phyloP scores from a whole-genome alignment of 2,888 invertebrate species.

The Sarcophaga caerulescens region DNA sequence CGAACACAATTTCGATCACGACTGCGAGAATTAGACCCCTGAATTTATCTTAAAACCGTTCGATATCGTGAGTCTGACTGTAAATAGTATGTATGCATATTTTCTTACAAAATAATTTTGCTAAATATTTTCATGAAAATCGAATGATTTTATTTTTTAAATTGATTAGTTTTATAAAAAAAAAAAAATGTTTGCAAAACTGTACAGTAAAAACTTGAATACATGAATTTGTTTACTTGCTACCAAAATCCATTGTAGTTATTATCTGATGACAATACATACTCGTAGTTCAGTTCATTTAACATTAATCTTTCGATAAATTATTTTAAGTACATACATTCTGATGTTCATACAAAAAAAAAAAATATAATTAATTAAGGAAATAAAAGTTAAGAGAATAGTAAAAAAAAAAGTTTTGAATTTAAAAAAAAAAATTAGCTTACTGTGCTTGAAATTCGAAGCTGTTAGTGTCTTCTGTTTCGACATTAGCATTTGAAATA shows the following conservation, averaged over 20 bases:
- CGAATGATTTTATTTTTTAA: no score
- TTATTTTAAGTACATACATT: neutral
- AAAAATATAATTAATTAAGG: neutral
- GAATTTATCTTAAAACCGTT: no score
- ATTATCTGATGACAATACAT: no score
- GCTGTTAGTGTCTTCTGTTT: conserved; percentile 37
- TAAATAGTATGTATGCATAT: no score
- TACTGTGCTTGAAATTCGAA: conserved; percentile 49
- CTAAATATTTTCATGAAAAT: no score
- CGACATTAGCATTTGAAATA: conserved; percentile 16
- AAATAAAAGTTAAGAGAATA: neutral
- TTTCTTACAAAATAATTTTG: no score
- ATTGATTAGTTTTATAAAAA: no score
- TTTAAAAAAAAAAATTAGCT: conserved; percentile 10
- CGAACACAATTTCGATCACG: no score
- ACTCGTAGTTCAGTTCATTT: no score
- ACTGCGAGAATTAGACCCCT: no score
- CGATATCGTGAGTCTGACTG: no score
- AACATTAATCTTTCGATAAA: neutral
- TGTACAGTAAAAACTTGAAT: neutral
- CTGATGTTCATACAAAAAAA: neutral
- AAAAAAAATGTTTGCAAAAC: neutral
- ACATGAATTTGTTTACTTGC: neutral
- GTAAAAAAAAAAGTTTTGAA: neutral
- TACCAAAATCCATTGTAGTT: no score